Base-by-base conservation (phyloP, 2,797 vertebrate species). In the Sylvia borin region DNA sequence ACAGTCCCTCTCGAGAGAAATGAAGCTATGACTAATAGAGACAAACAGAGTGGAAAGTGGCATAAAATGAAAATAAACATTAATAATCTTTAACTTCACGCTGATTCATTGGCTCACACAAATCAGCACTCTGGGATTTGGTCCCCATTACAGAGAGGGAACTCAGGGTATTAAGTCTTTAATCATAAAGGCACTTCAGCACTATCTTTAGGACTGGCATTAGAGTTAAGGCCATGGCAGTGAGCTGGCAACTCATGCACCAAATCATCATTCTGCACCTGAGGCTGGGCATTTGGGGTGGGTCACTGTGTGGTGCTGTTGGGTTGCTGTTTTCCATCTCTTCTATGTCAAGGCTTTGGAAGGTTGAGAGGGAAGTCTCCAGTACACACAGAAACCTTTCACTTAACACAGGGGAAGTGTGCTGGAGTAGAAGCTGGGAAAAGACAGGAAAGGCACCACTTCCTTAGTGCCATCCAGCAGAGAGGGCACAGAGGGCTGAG, bases 1-100 rank as follows among this genome's bases (percentile, higher is more conserved):
- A 51, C 11, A 60, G 43, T 13, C 25, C 31, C 77, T 91, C 93
- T 57, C 50, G 72, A 90, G 81, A 89, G 51, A 85, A 61, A 93
- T 61, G 68, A 92, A 95, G 31, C 42, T 57, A 22, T 17, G 50
- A 91, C 26, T 62, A 92, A 57, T 9, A 78, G 43, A 92, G 58
- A 92, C 51, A 25, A 88, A 89, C 21, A 65, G 50, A 87, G 38
- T 43, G 32, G 67, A 79, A 93, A 92, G 74, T 15, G 24, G n/a
- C 77, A 73, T 58, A 73, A 93, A 93, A 90, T 50, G 26, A 90
- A 95, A 86, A 84, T 60, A 90, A 90, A 86, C 67, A 86, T 88
- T 85, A 91, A 79, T 85, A 82, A 82, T 82, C 34, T 88, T 92
- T 90, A 93, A 82, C 80, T 79, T 86, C 83, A 66, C 0, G 1